Evolutionary conservation across 2,113 vertebrate species (phyloP), one percentile per base, ranked within the genome.

Genomic region (Turdus rufiventris): DNA sequence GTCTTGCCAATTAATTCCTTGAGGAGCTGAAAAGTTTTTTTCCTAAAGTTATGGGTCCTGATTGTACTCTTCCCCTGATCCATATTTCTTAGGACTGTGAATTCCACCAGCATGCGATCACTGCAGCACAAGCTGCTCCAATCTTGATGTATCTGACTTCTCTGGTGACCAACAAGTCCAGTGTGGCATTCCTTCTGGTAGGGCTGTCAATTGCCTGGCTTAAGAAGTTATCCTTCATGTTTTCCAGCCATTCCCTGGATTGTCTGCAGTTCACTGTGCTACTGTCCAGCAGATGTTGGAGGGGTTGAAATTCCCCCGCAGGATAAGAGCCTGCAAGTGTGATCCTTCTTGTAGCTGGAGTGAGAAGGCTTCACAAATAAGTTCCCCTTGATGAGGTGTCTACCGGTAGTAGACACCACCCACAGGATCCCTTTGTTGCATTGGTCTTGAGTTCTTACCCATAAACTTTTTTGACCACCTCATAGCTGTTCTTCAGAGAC

Each of bases 271-370:
- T 62, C 3, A 5, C 13, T 15, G 19, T 34, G 15, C 4, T 74
- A 33, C 16, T 60, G 68, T 48, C 18, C 14, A 86, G n/a, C 7
- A 68, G 8, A 42, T 38, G 4, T 40, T 4, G 5, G 4, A 6
- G 4, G 50, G 20, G 14, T 4, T 58, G 20, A 73, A 29, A 5
- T 8, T 2, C 14, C 6, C 3, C 14, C 21, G 20, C 10, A 33
- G 42, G 26, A 71, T 1, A 13, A 58, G 7, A 56, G 14, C 6
- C 34, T 74, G 7, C 1, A 9, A 33, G 5, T 0, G 0, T 1
- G 1, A 50, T 50, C 28, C 2, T 8, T 66, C 28, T 23, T 17
- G 10, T 19, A 79, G 33, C 16, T 66, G 33, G 9, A 60, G 28
- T 20, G 43, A 74, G 50, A 66, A 45, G 7, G 2, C 14, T 90